Conservation (phyloP, 2,888 invertebrate species). For the Coenonympha glycerion region DNA sequence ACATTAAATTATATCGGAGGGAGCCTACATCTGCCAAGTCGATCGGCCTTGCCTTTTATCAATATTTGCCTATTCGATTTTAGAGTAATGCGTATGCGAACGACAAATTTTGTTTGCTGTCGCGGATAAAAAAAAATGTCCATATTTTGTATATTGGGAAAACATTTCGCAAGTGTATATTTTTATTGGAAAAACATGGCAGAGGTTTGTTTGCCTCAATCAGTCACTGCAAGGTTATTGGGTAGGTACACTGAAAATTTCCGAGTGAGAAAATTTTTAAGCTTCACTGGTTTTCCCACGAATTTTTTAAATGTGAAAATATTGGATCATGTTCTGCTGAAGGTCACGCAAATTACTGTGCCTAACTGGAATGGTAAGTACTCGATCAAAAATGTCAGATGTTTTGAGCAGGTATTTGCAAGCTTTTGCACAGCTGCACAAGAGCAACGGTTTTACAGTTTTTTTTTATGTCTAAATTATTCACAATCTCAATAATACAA, state of each 20-base stretch:
- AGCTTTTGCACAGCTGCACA: background rate
- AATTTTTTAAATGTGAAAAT: too few species aligned
- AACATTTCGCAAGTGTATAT: constrained; percentile 3
- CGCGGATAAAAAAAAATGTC: constrained; percentile 25
- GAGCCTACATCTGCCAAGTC: constrained; percentile 59
- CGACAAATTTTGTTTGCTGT: constrained; percentile 39
- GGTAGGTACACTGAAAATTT: background rate
- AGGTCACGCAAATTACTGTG: too few species aligned
- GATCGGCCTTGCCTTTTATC: constrained; percentile 59
- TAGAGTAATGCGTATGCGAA: constrained; percentile 41
- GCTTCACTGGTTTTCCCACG: background rate
- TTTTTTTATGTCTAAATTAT: background rate
- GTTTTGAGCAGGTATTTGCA: too few species aligned
- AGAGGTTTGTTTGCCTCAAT: constrained; percentile 3
- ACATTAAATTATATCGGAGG: constrained; percentile 64
- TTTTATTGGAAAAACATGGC: constrained; percentile 1
- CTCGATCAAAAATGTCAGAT: too few species aligned
- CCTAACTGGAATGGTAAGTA: too few species aligned
- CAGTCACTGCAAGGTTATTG: background rate
- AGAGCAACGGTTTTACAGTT: background rate
- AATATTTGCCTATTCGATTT: constrained; percentile 65
- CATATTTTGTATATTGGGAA: background rate
- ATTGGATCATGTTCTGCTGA: too few species aligned
- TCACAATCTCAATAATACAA: background rate
- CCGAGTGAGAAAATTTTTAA: background rate